Base-by-base conservation (phyloP, 2,797 vertebrate genomes). In the Sebastes elongatus region DNA sequence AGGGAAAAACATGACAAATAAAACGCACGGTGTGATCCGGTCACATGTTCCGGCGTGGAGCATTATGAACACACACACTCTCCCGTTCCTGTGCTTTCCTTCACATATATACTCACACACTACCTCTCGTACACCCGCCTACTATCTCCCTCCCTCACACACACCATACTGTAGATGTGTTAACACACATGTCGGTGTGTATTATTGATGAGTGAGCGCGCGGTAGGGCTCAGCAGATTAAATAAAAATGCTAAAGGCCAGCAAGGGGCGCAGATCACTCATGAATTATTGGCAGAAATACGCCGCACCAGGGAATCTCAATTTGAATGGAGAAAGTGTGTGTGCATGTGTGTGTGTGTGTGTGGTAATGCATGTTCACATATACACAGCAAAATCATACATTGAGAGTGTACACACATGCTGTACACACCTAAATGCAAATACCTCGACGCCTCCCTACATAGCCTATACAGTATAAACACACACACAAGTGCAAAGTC, bases 191-290 rank as follows among this genome's bases (percentile, higher is more conserved):
- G 97, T 97, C 94, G 86, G 90, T 94, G 96, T 97, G 96, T 96
- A 97, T 96, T 96, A 96, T 96, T 97, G 96, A 97, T 97, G 96
- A 96, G 96, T 82, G 94, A 93, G 96, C 90, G 92, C 95, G 93
- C 95, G 90, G 96, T 90, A 93, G 89, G 93, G 95, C 94, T 95
- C 95, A 92, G 95, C 94, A 96, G 96, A 97, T 97, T 97, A 97
- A 97, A 97, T 97, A 95, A 97, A 95, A 98, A 96, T 96, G 96
- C 97, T 97, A 96, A 97, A 97, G 96, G 97, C 96, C 93, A 95
- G 91, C 92, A 93, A 95, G 96, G 90, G 96, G 96, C 95, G 93
- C 94, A 95, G 96, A 97, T 97, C 96, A 96, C 96, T 98, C 97
- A 97, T 97, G 96, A 97, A 98, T 98, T 97, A 98, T 97, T 98